Base-by-base conservation (phyloP, 2,888 invertebrate species). In the Harpalus rubripes region DNA sequence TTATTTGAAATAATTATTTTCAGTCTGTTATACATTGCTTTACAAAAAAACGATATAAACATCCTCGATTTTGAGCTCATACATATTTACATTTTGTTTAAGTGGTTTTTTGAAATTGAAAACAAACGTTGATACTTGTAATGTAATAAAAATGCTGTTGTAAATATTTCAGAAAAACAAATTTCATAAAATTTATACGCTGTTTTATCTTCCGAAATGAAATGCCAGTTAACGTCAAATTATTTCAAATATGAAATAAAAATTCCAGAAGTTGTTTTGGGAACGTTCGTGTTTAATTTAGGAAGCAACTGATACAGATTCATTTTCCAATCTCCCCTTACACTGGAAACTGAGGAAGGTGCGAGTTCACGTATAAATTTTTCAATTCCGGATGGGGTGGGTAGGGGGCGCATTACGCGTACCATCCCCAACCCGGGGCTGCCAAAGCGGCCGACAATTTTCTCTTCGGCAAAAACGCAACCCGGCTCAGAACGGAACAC, bases 401-500 rank as follows among this genome's bases (percentile, higher is more conserved):
- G 72, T 15, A 39, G 68, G 41, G 68, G 12, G 26, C 26, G 32
- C 7, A 56, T 59, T 15, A 16, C 15, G 26, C 22, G 12, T 26
- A 26, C 26, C 22, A 63, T 68, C n/a, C 8, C 32, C 12, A 68
- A 7, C 26, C 41, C 15, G 72, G 41, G 44, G 44, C 8, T 74
- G 16, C 72, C 68, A 16, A 5, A 32, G 15, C 32, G 68, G 41
- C 18, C 16, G 81, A 26, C 65, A 65, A 81, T 81, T 81, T 81
- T 81, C 81, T 41, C 81, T 63, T 81, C 44, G 44, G 44, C 61
- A 81, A 81, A 80, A 81, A 81, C 61, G 44, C 41, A 16, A 65
- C 81, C 81, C 81, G 32, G 63, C 80, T 80, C 80, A 61, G 59
- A 80, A 80, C 80, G 61, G 80, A 59, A 80, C 80, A 80, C 63